These are phyloP conservation scores for Lasioglossum leucozonium DNA, from an alignment of 2,888 invertebrate species.

Conservation along the genomic window DNA sequence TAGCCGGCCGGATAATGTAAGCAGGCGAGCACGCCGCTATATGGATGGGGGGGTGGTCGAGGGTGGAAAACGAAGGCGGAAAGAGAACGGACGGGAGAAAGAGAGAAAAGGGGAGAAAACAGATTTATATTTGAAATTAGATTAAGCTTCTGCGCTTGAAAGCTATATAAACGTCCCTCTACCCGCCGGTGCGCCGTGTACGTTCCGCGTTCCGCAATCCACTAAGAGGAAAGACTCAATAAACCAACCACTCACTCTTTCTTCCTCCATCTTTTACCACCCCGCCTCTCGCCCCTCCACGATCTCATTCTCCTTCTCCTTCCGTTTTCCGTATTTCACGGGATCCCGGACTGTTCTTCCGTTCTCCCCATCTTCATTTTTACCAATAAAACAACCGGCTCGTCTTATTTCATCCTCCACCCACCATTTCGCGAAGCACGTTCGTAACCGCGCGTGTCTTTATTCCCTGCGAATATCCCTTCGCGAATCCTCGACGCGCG, in stretches of 20 bases:
- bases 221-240: conserved; percentile 80
- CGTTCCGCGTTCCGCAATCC: conserved; percentile 79
- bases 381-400: conserved; percentile 51
- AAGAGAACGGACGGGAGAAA: conserved; percentile 55
- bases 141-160: conserved; percentile 85
- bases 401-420: conserved; percentile 38
- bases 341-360: conserved; percentile 16
- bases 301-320: conserved; percentile 26
- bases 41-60: conserved; percentile 62
- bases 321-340: conserved; percentile 29
- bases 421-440: conserved; percentile 1
- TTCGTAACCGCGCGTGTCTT: conserved; percentile 15
- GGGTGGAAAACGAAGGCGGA: conserved; percentile 55
- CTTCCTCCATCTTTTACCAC: conserved; percentile 56
- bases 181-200: conserved; percentile 69
- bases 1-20: conserved; percentile 76
- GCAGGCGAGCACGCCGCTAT: conserved; percentile 68
- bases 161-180: conserved; percentile 83
- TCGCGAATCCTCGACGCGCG: background rate
- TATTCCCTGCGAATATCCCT: conserved; percentile 44
- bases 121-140: conserved; percentile 85
- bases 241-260: conserved; percentile 82
- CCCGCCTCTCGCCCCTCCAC: conserved; percentile 25
- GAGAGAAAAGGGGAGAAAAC: conserved; percentile 77
- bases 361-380: conserved; percentile 34